Evolutionary conservation across 2,113 vertebrate species (phyloP).

Genomic region (Aspiorhynchus laticeps): DNA sequence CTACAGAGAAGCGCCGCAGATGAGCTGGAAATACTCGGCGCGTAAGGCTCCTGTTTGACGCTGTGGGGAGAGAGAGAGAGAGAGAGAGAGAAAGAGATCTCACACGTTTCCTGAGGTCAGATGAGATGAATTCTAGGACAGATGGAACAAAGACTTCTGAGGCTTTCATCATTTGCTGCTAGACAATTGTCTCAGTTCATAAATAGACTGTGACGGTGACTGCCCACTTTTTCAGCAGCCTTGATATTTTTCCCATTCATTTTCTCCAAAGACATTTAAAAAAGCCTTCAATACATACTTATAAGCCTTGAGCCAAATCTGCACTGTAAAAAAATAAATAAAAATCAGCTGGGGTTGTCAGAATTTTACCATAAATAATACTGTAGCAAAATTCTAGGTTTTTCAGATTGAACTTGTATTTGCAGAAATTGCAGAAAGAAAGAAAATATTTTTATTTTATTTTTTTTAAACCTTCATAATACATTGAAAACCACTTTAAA

Average conservation of each 20-base stretch:
- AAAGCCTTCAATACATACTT: background rate
- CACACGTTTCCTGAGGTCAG: conserved; percentile 23
- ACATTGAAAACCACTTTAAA: background rate
- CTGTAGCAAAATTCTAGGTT: too few species aligned
- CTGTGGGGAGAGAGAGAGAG: background rate
- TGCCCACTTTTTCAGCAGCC: conserved; percentile 5
- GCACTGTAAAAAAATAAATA: background rate
- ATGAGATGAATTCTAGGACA: conserved; percentile 24
- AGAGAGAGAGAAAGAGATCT: conserved; percentile 11
- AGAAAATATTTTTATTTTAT: too few species aligned
- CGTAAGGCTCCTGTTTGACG: conserved; percentile 5
- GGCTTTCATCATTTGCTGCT: conserved; percentile 30
- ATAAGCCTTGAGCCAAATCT: background rate
- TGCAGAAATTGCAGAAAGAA: too few species aligned
- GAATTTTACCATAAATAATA: background rate
- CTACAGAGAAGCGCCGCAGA: conserved; percentile 27
- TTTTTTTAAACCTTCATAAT: too few species aligned
- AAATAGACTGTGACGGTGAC: conserved; percentile 12
- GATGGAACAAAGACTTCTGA: background rate
- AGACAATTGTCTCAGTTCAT: conserved; percentile 22
- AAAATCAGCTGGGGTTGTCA: background rate
- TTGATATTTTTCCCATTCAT: conserved; percentile 10
- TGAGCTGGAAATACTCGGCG: background rate
- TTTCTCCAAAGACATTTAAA: background rate
- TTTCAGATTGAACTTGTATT: too few species aligned